A percentile compares a stretch with the other conserved stretches of the same genome.
phyloP scores from a whole-genome alignment of 2,888 invertebrate species.

The Coleophora flavipennella region DNA sequence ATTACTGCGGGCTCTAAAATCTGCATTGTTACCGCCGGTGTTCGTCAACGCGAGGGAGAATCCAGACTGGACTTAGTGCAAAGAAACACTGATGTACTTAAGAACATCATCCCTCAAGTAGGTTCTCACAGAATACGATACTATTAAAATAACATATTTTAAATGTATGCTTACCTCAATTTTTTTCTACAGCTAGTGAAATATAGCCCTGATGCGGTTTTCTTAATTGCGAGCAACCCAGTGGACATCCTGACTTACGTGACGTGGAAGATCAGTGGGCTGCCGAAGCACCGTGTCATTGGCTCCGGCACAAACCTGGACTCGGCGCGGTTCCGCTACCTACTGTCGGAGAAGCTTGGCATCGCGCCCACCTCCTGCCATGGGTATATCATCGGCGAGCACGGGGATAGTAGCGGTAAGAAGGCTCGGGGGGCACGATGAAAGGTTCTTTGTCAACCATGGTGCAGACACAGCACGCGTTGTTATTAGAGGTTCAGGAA shows the following conservation, averaged over 20 bases:
- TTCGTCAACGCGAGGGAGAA: slow-evolving; percentile 91
- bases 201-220: slow-evolving; percentile 88
- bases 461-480: too few species aligned
- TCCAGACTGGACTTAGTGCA: slow-evolving; percentile 89
- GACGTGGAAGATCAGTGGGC: slow-evolving; percentile 94
- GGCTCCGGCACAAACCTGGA: slow-evolving; percentile 96
- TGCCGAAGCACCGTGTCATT: slow-evolving; percentile 89
- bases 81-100: slow-evolving; percentile 91
- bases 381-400: slow-evolving; percentile 95
- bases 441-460: too few species aligned
- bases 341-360: slow-evolving; percentile 85
- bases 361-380: slow-evolving; percentile 90
- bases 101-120: slow-evolving; percentile 84
- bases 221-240: slow-evolving; percentile 92
- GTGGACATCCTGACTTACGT: slow-evolving; percentile 95
- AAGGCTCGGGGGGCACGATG: too few species aligned
- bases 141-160: too few species aligned
- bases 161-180: neutral
- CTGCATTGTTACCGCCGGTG: slow-evolving; percentile 93
- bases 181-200: slow-evolving; percentile 73
- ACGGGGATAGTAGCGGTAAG: slow-evolving; percentile 89
- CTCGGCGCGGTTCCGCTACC: slow-evolving; percentile 91
- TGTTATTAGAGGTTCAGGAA: too few species aligned
- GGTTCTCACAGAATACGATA: too few species aligned
- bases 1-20: slow-evolving; percentile 85